Conservation (phyloP, 2,113 vertebrate genomes). For the Tamias sibiricus region DNA sequence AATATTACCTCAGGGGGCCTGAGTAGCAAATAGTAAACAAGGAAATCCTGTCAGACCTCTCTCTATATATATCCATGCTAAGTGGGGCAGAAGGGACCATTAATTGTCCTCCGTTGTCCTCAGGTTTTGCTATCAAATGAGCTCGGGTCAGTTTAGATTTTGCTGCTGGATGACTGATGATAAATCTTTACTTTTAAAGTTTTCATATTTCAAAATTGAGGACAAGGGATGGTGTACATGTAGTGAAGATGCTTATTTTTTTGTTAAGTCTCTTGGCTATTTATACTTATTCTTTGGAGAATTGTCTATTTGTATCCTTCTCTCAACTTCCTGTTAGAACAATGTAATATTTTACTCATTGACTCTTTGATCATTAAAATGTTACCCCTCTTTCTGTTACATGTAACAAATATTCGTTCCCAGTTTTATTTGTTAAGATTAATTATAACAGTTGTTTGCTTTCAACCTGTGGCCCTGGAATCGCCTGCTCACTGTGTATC, state of each 20-base stretch:
- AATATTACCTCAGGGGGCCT: background rate
- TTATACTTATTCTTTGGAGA: conserved; percentile 21
- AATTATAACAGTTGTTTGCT: background rate
- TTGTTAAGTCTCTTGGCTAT: background rate
- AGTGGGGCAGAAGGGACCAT: background rate
- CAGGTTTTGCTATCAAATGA: background rate
- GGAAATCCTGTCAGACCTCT: background rate
- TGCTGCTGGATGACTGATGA: background rate
- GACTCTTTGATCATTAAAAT: background rate
- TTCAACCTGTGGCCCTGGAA: background rate
- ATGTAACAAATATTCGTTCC: background rate
- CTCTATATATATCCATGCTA: background rate
- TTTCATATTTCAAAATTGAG: conserved; percentile 16
- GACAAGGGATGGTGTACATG: background rate
- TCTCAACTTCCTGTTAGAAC: background rate
- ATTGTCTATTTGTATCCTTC: background rate
- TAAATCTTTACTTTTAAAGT: conserved; percentile 9
- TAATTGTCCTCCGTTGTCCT: background rate
- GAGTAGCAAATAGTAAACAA: background rate
- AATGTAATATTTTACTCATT: background rate
- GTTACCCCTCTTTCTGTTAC: background rate
- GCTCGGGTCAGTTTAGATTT: background rate
- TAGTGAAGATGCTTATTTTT: background rate
- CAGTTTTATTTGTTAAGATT: background rate
- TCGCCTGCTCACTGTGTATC: background rate